phyloP scores from a whole-genome alignment of 1,140 invertebrate genomes.

The Sesamia nonagrioides region DNA sequence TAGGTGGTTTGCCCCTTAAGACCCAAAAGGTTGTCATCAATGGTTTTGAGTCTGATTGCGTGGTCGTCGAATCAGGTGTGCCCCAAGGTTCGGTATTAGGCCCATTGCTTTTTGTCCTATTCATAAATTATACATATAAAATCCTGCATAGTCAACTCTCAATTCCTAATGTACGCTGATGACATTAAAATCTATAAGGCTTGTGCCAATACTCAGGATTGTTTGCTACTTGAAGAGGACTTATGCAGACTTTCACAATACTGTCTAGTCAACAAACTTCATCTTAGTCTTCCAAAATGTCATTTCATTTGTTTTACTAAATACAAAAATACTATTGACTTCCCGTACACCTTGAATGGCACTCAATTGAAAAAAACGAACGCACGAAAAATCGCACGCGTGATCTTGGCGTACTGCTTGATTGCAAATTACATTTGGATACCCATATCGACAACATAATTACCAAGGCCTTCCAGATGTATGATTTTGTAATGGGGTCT shows the following conservation, averaged over 20 bases:
- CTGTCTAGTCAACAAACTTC: neutral
- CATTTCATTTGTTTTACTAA: neutral
- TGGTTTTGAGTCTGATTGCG: too few species aligned
- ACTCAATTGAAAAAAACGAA: neutral
- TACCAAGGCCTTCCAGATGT: conserved; percentile 5
- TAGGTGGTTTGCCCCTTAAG: too few species aligned
- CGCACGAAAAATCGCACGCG: neutral
- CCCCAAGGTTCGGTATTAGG: neutral
- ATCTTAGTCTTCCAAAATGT: neutral
- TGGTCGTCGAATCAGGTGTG: neutral
- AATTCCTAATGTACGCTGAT: conserved; percentile 13
- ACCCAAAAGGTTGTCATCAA: too few species aligned
- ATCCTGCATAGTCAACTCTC: neutral
- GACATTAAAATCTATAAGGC: conserved; percentile 10
- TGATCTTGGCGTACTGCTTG: conserved; percentile 12
- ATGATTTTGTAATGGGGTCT: neutral
- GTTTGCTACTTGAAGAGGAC: neutral
- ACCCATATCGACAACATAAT: neutral
- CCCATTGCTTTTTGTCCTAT: neutral
- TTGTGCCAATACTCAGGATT: neutral
- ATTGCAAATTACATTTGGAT: conserved; percentile 9
- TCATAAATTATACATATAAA: neutral
- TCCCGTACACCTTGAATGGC: neutral
- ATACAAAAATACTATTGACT: neutral
- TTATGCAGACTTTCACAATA: conserved; percentile 3